Conservation (phyloP, 2,797 vertebrate genomes). For the Neoniphon sammara region DNA sequence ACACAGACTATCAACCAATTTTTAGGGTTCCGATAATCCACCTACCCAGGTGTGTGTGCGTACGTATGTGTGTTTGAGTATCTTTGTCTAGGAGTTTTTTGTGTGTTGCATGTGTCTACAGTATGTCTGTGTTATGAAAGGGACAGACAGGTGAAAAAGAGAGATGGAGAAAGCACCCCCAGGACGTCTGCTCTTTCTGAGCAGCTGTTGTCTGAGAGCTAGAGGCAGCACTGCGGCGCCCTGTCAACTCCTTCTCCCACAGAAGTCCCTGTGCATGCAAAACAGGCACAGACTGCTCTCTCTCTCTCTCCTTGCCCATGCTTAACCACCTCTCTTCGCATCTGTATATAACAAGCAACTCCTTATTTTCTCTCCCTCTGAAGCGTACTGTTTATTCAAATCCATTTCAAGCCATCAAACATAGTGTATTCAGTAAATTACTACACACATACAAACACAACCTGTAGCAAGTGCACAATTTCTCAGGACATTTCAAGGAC, state of each 20-base stretch:
- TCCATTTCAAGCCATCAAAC: conserved; percentile 69
- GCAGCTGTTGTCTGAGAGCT: conserved; percentile 85
- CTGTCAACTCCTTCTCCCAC: conserved; percentile 79
- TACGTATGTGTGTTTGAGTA: background rate
- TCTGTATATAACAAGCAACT: conserved; percentile 52
- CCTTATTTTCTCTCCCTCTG: conserved; percentile 46
- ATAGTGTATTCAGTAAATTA: conserved; percentile 37
- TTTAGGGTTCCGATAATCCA: conserved; percentile 40
- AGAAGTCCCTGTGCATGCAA: conserved; percentile 79
- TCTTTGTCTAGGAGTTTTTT: background rate
- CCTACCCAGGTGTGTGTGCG: background rate
- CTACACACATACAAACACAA: conserved; percentile 41
- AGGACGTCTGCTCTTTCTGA: conserved; percentile 78
- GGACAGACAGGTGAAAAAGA: conserved; percentile 73
- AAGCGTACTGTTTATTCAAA: conserved; percentile 64
- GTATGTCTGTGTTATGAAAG: conserved; percentile 46
- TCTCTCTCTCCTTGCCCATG: conserved; percentile 67
- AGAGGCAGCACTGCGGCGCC: conserved; percentile 80
- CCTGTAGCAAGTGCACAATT: conserved; percentile 47
- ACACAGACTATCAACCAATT: conserved; percentile 47
- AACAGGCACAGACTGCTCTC: conserved; percentile 74
- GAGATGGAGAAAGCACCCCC: conserved; percentile 73
- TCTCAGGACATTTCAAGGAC: conserved; percentile 70
- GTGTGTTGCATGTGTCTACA: conserved; percentile 30
- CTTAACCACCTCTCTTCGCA: conserved; percentile 54